Evolutionary conservation across 2,797 vertebrate species (phyloP), one percentile per base, ranked within the genome.

Genomic region (Takifugu rubripes): DNA sequence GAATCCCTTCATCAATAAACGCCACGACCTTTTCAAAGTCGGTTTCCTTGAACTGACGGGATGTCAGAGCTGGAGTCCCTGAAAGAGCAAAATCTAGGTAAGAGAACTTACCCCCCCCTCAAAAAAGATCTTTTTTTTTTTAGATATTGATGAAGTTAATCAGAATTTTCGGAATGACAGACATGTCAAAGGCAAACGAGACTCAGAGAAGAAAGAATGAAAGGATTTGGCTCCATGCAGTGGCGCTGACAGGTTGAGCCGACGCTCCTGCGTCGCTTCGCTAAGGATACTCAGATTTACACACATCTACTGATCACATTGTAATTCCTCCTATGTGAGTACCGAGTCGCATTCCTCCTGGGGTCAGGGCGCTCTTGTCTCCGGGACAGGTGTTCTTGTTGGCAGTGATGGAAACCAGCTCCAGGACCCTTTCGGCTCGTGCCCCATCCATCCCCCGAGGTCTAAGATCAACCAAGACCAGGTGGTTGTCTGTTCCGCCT

Each of bases 331-430:
- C 49, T 5, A 46, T 17, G 12, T 6, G 2, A 56, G 12, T 87
- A 94, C 94, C 92, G 1, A 95, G 90, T 29, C 93, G 75, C 55
- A 94, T 88, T 63, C 93, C 93, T 49, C 93, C 94, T 0, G 94
- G 94, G 0, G 92, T 92, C 44, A 94, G 84, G 0, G 93, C 92
- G 0, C 94, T 94, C 66, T 77, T 90, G 88, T 96, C 94, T 27
- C 93, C 93, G 0, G 93, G 93, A 52, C 94, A 95, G 2, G 93
- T 95, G 84, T 94, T 95, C 86, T 95, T 96, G 76, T 94, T 94
- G 74, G 92, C 88, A 0, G 93, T 94, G 81, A 95, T 93, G 66
- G 90, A 95, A 12, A 93, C 92, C 0, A 94, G 88, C 74, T 96
- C 93, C 63, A 95, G 78, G 16, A 94, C 92, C n/a, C 92, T 85